Percentiles rank a stretch among this genome's conserved stretches.
These are phyloP conservation scores for Lucifuga dentata DNA, from an alignment of 2,113 vertebrate genomes.

Conservation along the genomic window DNA sequence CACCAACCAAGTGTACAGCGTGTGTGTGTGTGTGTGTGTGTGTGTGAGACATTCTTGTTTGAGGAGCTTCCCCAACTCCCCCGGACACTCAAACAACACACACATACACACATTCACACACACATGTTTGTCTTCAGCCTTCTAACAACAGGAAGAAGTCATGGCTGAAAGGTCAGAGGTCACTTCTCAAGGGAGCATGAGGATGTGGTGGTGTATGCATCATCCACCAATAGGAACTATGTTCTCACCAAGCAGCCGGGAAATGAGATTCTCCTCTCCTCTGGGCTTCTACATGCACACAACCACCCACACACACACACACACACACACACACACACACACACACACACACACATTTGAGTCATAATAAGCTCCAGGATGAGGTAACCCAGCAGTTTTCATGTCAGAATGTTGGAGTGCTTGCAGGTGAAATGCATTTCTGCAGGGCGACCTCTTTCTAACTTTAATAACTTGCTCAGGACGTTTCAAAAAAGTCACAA, in stretches of 20 bases:
- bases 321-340: conserved; percentile 10
- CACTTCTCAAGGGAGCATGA: conserved; percentile 55
- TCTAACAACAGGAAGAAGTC: conserved; percentile 63
- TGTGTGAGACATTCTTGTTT: conserved; percentile 1
- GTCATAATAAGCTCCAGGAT: conserved; percentile 22
- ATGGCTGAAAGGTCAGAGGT: conserved; percentile 45
- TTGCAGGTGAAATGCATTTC: too few species aligned
- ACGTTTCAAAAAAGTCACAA: too few species aligned
- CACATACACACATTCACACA: conserved; percentile 11
- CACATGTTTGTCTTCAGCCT: background rate
- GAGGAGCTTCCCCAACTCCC: background rate
- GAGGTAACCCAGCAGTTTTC: conserved; percentile 30
- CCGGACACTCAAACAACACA: background rate
- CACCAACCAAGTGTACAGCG: background rate
- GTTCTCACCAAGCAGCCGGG: conserved; percentile 53
- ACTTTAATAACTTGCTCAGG: too few species aligned
- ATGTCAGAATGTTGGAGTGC: too few species aligned
- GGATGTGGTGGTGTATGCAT: conserved; percentile 56
- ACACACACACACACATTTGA: conserved; percentile 3
- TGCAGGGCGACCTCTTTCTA: too few species aligned
- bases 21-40: conserved; percentile 1
- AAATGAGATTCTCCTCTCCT: conserved; percentile 51
- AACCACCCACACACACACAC: conserved; percentile 16
- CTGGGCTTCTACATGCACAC: conserved; percentile 32
- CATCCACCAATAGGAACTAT: conserved; percentile 46